Percentiles rank a stretch among this genome's conserved stretches.
phyloP scores from a whole-genome alignment of 2,797 vertebrate genomes.

The Pipistrellus pygmaeus region DNA sequence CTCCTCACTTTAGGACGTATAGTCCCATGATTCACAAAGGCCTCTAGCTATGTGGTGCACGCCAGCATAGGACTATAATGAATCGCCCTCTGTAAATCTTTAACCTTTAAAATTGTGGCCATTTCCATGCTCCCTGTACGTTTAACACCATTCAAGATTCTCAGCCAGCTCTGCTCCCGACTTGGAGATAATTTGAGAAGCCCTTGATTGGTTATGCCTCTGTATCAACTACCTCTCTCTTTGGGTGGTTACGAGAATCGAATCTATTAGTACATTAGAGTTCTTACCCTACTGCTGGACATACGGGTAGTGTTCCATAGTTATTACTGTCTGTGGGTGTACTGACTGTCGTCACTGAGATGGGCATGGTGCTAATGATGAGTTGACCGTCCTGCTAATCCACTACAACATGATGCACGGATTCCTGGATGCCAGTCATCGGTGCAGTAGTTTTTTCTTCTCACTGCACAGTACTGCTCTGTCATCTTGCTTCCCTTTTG shows the following conservation, averaged over 20 bases:
- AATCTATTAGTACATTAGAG: background rate
- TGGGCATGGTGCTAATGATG: background rate
- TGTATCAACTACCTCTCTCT: background rate
- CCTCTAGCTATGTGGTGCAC: background rate
- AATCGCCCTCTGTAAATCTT: background rate
- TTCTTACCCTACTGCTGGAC: background rate
- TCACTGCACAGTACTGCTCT: background rate
- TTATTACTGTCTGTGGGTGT: background rate
- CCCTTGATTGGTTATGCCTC: background rate
- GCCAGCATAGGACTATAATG: background rate
- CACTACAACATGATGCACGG: background rate
- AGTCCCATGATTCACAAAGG: background rate
- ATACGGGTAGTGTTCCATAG: background rate
- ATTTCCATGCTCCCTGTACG: background rate
- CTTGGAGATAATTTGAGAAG: background rate
- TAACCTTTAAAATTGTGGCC: slow-evolving; percentile 30
- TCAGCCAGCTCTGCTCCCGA: slow-evolving; percentile 1
- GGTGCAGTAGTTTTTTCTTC: background rate
- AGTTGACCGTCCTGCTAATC: background rate
- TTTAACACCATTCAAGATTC: background rate
- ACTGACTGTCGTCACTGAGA: background rate
- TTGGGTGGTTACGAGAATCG: background rate
- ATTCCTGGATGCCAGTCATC: background rate
- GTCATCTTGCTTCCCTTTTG: background rate
- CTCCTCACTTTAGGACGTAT: background rate